phyloP scores from a whole-genome alignment of 2,113 vertebrate genomes.

The Mystacornis crossleyi region DNA sequence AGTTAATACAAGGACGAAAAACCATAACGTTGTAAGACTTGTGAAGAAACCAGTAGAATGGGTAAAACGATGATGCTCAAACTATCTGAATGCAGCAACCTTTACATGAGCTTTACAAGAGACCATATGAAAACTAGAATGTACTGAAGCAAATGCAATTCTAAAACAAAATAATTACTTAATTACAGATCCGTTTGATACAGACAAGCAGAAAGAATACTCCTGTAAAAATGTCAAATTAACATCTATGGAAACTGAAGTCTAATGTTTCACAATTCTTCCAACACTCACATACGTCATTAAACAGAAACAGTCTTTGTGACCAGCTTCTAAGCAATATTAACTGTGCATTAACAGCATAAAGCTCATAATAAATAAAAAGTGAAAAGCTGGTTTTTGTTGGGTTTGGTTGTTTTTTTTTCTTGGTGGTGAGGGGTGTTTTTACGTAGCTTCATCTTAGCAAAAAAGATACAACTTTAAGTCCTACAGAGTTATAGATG shows the following conservation, averaged over 20 bases:
- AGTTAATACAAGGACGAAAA: background rate
- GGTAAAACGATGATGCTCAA: background rate
- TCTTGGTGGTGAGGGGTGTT: background rate
- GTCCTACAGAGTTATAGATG: background rate
- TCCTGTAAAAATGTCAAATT: background rate
- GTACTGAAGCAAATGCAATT: background rate
- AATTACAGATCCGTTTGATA: background rate
- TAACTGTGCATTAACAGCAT: background rate
- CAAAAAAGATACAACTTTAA: background rate
- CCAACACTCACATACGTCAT: background rate
- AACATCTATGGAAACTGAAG: slow-evolving; percentile 20
- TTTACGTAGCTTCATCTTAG: background rate
- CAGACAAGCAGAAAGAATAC: background rate
- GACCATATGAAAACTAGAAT: background rate
- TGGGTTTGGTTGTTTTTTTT: background rate
- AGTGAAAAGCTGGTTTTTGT: background rate
- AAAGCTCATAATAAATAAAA: background rate
- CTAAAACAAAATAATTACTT: slow-evolving; percentile 11
- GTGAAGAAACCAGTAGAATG: background rate
- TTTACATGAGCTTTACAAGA: background rate
- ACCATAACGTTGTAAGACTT: background rate
- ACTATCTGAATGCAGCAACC: accelerated
- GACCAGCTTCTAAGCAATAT: background rate
- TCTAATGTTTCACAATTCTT: slow-evolving; percentile 34
- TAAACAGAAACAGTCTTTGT: slow-evolving; percentile 14